phyloP scores from a whole-genome alignment of 2,797 vertebrate genomes.

The Propithecus perrieri region DNA sequence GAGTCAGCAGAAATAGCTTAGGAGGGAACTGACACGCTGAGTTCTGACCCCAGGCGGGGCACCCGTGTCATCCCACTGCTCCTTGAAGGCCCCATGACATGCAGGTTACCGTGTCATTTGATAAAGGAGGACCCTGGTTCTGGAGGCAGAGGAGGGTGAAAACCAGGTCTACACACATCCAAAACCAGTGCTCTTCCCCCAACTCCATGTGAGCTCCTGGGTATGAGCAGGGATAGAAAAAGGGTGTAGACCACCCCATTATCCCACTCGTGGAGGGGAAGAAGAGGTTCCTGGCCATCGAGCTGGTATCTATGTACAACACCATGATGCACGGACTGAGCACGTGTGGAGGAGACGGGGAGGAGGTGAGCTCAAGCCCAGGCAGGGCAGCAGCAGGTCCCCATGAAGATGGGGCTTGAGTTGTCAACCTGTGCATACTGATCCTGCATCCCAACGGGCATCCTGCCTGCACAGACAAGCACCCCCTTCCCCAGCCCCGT shows the following conservation, averaged over 20 bases:
- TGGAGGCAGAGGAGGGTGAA: not conserved
- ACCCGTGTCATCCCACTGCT: not conserved
- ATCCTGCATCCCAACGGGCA: not conserved
- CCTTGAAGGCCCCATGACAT: not conserved
- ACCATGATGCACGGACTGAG: not conserved
- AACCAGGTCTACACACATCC: not conserved
- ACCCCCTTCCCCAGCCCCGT: fast-evolving
- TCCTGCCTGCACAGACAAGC: too few species aligned
- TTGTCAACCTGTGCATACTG: not conserved
- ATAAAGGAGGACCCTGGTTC: not conserved
- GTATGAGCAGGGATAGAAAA: not conserved
- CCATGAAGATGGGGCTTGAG: not conserved
- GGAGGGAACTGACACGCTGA: not conserved
- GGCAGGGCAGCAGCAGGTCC: not conserved
- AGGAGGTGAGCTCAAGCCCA: not conserved
- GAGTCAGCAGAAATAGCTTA: not conserved
- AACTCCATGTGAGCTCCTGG: not conserved
- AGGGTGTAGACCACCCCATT: not conserved
- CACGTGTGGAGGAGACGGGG: too few species aligned
- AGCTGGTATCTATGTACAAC: not conserved
- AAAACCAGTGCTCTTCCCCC: not conserved
- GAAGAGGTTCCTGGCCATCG: not conserved
- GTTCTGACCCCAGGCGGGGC: too few species aligned
- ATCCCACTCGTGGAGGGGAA: not conserved
- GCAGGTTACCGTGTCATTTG: not conserved